phyloP scores from a whole-genome alignment of 2,888 invertebrate species.

The Nomada fabriciana region DNA sequence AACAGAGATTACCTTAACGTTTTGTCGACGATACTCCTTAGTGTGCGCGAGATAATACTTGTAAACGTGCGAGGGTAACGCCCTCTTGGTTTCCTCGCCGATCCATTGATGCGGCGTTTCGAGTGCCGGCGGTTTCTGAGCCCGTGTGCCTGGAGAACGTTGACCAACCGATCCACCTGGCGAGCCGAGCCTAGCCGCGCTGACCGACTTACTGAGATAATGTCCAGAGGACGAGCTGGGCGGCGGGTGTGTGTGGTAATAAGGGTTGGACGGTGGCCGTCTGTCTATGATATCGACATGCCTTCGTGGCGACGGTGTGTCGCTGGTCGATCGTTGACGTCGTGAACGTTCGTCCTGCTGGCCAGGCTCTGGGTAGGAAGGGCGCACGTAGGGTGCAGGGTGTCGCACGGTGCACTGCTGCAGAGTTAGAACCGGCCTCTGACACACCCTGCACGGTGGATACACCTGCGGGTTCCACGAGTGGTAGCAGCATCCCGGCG shows the following conservation, averaged over 20 bases:
- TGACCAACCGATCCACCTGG: constrained; percentile 76
- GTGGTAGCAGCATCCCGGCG: constrained; percentile 83
- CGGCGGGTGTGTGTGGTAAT: constrained; percentile 71
- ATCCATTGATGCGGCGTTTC: constrained; percentile 86
- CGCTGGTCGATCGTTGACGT: constrained; percentile 63
- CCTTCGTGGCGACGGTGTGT: constrained; percentile 69
- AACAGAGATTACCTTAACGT: constrained; percentile 84
- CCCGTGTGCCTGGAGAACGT: constrained; percentile 73
- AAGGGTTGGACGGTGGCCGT: constrained; percentile 67
- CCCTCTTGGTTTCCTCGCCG: constrained; percentile 88
- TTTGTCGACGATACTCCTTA: constrained; percentile 80
- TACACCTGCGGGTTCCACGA: constrained; percentile 80
- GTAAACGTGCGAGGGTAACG: constrained; percentile 88
- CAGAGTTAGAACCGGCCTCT: constrained; percentile 78
- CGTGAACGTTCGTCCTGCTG: constrained; percentile 61
- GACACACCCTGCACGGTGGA: constrained; percentile 79
- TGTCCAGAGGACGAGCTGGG: constrained; percentile 72
- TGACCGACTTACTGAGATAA: constrained; percentile 74
- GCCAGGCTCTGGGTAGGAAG: constrained; percentile 63
- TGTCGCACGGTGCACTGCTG: constrained; percentile 70
- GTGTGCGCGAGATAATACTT: constrained; percentile 87
- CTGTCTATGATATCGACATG: constrained; percentile 66
- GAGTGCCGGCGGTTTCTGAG: constrained; percentile 76
- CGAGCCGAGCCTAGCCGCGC: constrained; percentile 73
- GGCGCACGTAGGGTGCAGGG: constrained; percentile 61